Percentiles rank a stretch among this genome's conserved stretches.
Conservation (phyloP, 64 coral and sea anemone species). For the Dendrophyllia cribrosa region DNA sequence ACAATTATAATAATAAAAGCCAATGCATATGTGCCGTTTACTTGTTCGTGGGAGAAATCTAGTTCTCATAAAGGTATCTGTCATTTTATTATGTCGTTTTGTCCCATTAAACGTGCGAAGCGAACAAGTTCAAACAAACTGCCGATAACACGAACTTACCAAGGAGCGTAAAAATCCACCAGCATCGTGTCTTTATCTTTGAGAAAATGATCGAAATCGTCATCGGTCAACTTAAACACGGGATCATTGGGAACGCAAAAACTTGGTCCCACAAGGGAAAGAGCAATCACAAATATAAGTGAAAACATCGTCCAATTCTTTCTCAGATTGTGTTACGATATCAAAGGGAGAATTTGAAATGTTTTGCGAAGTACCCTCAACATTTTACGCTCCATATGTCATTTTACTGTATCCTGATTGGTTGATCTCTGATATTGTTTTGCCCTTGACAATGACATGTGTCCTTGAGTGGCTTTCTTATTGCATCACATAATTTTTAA, state of each 20-base stretch:
- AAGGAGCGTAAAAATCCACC: constrained; percentile 94
- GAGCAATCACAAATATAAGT: not conserved
- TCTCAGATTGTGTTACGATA: not conserved
- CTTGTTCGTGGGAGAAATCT: too few species aligned
- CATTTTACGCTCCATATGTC: constrained; percentile 45
- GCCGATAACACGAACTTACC: constrained; percentile 43
- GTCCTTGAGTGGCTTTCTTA: not conserved
- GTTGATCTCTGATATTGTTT: not conserved
- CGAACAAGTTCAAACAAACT: not conserved
- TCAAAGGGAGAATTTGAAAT: not conserved
- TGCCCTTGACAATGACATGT: not conserved
- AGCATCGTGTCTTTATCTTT: constrained; percentile 85
- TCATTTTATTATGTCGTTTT: not conserved
- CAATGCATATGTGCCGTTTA: too few species aligned
- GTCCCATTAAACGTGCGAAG: not conserved
- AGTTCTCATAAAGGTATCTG: too few species aligned
- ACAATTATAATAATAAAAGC: not conserved
- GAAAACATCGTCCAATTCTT: constrained; percentile 18
- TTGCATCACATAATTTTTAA: constrained; percentile 18
- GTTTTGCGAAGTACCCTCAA: constrained; percentile 11
- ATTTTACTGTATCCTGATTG: constrained; percentile 17
- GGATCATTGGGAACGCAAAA: constrained; percentile 45
- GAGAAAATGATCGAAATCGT: constrained; percentile 76
- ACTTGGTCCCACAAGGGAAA: constrained; percentile 28
- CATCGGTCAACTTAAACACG: constrained; percentile 77